Base-by-base conservation (phyloP, 2,113 vertebrate genomes). In the Elachura formosa region DNA sequence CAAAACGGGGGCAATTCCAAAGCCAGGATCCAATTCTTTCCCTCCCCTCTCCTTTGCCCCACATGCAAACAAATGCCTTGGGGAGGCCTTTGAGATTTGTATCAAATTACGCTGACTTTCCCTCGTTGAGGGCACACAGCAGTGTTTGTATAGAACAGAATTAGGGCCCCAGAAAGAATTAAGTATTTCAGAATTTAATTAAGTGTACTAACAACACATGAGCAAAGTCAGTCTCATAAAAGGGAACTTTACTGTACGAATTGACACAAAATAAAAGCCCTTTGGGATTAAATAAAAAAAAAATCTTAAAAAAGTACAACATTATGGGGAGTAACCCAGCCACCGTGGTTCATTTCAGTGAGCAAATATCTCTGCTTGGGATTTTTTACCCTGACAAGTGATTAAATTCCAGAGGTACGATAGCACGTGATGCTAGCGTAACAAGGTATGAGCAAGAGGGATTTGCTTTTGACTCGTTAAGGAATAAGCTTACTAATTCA, bases 401-500 rank as follows among this genome's bases (percentile, higher is more conserved):
- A 92, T 89, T 95, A 94, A 96, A 94, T 82, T 83, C 62, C 52
- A 49, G 71, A 33, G 93, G 93, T 94, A 89, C 7, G 86, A 94
- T 95, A 95, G 55, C 61, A 24, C 6, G 10, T n/a, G 36, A 74
- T 22, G 63, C 64, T 62, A 76, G 63, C 54, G 14, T 95, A 95
- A 79, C 91, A 97, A 97, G 92, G 90, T 97, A 96, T 40, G 93
- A 95, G 91, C 92, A 92, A 76, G 94, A 94, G 94, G 92, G 89
- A 96, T 96, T 97, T 97, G 59, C 94, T 96, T 92, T 97, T 73
- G 93, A 95, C 92, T 97, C 93, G 87, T 95, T 94, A 97, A 96
- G 97, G 96, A 97, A 96, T 93, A 97, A 89, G 87, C 95, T 97
- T 96, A 84, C 93, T 81, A 94, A 96, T 97, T 97, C 92, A 96